Conservation (phyloP, 2,113 vertebrate species). For the Nothoprocta pentlandii region DNA sequence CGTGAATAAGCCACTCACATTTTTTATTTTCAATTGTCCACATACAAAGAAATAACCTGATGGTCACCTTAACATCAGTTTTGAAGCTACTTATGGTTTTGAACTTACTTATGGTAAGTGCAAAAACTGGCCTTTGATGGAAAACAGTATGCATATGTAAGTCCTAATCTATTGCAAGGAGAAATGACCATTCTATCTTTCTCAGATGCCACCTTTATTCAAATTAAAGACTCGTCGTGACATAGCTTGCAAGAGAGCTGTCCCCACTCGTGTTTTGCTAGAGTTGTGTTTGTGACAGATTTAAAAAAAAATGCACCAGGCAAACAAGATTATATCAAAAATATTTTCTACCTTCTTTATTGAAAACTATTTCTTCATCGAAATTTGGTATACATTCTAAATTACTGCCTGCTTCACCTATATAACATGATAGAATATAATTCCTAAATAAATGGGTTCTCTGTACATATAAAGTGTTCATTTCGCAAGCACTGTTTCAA, state of each 20-base stretch:
- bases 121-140: background rate
- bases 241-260: background rate
- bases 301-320: background rate
- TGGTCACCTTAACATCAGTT: background rate
- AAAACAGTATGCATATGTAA: background rate
- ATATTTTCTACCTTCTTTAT: background rate
- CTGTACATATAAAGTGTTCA: background rate
- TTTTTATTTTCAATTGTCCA: background rate
- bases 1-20: background rate
- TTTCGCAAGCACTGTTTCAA: background rate
- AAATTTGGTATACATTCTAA: background rate
- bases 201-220: background rate
- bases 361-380: background rate
- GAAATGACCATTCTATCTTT: background rate
- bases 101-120: background rate
- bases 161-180: background rate
- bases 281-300: background rate
- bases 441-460: background rate
- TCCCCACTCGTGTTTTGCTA: background rate
- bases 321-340: background rate
- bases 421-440: background rate
- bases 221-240: background rate
- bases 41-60: background rate
- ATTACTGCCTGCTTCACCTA: background rate
- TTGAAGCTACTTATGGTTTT: background rate